These are phyloP conservation scores for Pandemis corylana DNA, from an alignment of 2,888 invertebrate species.

Conservation along the genomic window DNA sequence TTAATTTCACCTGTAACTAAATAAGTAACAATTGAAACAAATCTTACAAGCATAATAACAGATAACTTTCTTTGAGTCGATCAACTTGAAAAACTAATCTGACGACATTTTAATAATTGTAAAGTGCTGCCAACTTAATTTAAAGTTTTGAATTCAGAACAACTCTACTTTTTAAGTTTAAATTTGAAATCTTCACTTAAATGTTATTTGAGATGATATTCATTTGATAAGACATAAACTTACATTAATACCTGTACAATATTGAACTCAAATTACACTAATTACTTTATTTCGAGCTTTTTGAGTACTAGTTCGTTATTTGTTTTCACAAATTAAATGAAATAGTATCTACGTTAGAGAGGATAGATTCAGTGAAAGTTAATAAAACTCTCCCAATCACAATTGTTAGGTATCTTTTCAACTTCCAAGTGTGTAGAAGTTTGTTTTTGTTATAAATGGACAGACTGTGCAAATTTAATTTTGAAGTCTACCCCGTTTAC, in stretches of 20 bases:
- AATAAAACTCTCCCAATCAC: neutral
- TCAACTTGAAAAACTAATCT: no score
- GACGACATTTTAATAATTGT: no score
- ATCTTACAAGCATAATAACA: no score
- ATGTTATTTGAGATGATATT: neutral
- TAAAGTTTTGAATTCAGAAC: no score
- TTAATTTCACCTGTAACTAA: no score
- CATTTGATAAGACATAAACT: neutral
- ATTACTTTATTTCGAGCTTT: neutral
- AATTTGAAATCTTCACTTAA: neutral
- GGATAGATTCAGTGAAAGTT: neutral
- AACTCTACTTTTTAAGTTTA: no score
- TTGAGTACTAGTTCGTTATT: neutral
- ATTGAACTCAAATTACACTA: neutral
- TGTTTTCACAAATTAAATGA: neutral
- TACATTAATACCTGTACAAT: neutral
- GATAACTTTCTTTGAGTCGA: no score
- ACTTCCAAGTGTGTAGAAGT: neutral
- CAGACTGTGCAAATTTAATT: slow-evolving; percentile 24
- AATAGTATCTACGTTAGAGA: neutral
- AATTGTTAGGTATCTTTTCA: slow-evolving; percentile 1
- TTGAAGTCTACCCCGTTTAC: slow-evolving; percentile 12
- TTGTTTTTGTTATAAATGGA: neutral
- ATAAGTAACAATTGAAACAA: no score
- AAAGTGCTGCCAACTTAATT: no score